Percentiles rank a stretch among this genome's conserved stretches.
Conservation (phyloP, 2,113 vertebrate species). For the Peromyscus leucopus region DNA sequence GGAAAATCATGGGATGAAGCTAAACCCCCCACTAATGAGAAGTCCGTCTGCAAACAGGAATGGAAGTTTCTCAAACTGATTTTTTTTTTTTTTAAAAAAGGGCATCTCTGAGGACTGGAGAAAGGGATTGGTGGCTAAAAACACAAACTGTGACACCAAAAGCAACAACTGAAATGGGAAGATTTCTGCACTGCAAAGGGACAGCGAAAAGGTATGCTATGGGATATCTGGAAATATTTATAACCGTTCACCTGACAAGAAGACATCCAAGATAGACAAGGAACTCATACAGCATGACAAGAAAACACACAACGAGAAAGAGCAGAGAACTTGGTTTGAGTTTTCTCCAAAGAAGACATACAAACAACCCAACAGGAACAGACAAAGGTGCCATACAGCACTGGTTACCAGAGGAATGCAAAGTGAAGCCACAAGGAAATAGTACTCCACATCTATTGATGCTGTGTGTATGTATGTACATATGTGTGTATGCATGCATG, state of each 20-base stretch:
- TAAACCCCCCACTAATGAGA: neutral
- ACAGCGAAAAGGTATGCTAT: neutral
- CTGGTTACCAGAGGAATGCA: neutral
- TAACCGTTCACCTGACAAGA: neutral
- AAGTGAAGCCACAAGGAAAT: neutral
- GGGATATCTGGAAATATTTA: neutral
- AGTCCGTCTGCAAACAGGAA: neutral
- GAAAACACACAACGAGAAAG: neutral
- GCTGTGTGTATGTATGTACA: too few relatives aligned
- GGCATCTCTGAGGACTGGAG: neutral
- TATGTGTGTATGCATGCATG: neutral
- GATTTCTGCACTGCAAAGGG: neutral
- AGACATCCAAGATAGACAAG: neutral
- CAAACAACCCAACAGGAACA: neutral
- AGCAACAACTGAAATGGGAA: neutral
- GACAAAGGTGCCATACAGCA: neutral
- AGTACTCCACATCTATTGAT: neutral
- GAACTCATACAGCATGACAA: neutral
- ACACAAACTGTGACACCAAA: neutral
- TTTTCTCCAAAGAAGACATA: neutral
- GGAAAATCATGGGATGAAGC: conserved; percentile 10
- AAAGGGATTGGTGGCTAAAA: neutral
- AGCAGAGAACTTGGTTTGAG: neutral
- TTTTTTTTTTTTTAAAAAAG: neutral
- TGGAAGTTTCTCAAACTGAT: neutral